Evolutionary conservation across 2,797 vertebrate species (phyloP).

Genomic region (Amazona ochrocephala): DNA sequence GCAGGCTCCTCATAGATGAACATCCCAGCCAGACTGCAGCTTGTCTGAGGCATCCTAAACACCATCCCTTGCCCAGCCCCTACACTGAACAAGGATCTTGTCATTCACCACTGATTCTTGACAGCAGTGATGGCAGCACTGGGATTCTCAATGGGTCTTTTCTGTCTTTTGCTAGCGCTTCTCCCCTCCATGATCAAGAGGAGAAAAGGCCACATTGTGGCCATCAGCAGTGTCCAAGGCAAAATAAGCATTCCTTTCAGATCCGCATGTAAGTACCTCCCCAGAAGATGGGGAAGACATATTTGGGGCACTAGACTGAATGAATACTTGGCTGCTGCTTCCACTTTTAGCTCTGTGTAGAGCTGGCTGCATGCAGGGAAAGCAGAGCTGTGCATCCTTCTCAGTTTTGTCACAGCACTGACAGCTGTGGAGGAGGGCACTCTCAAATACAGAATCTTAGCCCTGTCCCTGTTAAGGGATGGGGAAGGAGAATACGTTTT

Average conservation of each 20-base stretch:
- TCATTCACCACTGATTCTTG: not conserved
- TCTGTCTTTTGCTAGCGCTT: slow-evolving; percentile 80
- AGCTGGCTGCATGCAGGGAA: not conserved
- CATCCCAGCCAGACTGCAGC: not conserved
- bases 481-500: not conserved
- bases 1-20: not conserved
- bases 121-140: not conserved
- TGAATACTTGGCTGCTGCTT: slow-evolving; percentile 28
- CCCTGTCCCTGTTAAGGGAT: not conserved
- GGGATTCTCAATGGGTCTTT: slow-evolving; percentile 23
- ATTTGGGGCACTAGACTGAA: not conserved
- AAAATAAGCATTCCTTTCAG: slow-evolving; percentile 93
- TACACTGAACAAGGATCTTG: not conserved
- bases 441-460: not conserved
- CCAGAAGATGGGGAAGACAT: not conserved
- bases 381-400: not conserved
- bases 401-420: not conserved
- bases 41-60: not conserved
- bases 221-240: slow-evolving; percentile 95
- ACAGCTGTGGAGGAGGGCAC: not conserved
- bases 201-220: slow-evolving; percentile 87
- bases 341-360: not conserved
- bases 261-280: slow-evolving; percentile 90
- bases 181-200: slow-evolving; percentile 91
- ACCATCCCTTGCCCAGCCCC: not conserved